Evolutionary conservation across 35 echinoderm and acorn worm genomes (phyloP), one percentile per base, ranked within the genome.

Genomic region (Hemicentrotus pulcherrimus): DNA sequence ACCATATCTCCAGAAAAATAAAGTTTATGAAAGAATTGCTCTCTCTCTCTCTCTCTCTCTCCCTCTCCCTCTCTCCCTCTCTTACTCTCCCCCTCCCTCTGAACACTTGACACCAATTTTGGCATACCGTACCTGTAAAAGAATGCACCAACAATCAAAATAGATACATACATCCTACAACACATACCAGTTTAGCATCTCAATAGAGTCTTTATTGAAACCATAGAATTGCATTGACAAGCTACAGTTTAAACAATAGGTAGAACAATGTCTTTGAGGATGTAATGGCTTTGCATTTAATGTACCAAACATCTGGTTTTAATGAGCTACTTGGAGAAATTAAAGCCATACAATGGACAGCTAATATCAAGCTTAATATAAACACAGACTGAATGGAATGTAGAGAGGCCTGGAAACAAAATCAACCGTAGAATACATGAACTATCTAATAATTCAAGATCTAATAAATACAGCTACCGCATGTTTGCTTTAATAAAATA

Each of bases 131-230:
- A 59, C 0, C n/a, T 78, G 28, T 78, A 78, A 22, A 78, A 4
- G 22, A 28, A n/a, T 78, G 19, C 50, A 55, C 50, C 15, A 55
- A 28, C 4, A 78, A 78, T n/a, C 4, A 78, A 6, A n/a, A 0
- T n/a, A 78, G 5, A 78, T 78, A 78, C 19, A 78, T 78, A 22
- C 4, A 78, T 28, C 19, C 18, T 78, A 28, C 65, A 78, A 78
- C 19, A 28, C 65, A 78, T 55, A 10, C 3, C 6, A 78, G 18
- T 22, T n/a, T 78, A 4, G 22, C n/a, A 78, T 78, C 19, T n/a
- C 65, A 78, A 78, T 78, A 78, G 61, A 71, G 65, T 78, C 65
- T 78, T 78, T 78, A 78, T 78, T 78, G 65, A n/a, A 22, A 78
- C 22, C 7, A 78, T 78, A 78, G 22, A 78, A 78, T 78, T 78